Evolutionary conservation across 1,140 invertebrate genomes (phyloP).

Genomic region (Drusus annulatus): DNA sequence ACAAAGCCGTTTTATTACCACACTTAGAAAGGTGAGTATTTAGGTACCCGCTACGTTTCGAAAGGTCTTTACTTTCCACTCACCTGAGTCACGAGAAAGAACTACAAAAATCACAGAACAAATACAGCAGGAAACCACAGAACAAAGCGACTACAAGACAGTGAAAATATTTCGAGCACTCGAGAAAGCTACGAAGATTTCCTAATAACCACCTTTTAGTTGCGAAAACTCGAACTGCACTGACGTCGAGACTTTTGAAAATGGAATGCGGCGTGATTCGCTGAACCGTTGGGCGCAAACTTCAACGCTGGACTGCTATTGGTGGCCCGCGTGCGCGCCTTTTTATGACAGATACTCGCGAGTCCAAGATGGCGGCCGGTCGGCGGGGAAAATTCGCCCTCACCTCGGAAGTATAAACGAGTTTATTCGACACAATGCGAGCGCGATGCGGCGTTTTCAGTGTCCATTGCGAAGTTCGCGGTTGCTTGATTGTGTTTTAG

Average conservation of each 20-base stretch:
- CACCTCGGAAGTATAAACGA: too few relatives aligned
- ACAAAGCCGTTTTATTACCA: too few relatives aligned
- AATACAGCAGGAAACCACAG: neutral
- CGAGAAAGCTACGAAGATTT: constrained; percentile 2
- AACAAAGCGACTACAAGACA: constrained; percentile 3
- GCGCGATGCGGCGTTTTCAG: too few relatives aligned
- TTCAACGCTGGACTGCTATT: constrained; percentile 20
- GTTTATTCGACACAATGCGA: too few relatives aligned
- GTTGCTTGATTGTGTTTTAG: neutral
- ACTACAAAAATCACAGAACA: neutral
- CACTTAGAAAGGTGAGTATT: neutral
- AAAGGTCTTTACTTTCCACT: neutral
- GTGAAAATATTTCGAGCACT: neutral
- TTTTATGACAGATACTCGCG: constrained; percentile 1
- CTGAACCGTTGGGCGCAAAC: neutral
- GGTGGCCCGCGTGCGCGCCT: neutral
- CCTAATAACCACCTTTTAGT: constrained; percentile 2
- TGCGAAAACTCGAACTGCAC: constrained; percentile 14
- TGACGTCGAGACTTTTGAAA: constrained; percentile 16
- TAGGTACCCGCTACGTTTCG: neutral
- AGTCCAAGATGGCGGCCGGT: neutral
- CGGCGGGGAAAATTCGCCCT: neutral
- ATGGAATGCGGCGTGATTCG: neutral
- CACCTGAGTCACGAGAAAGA: neutral
- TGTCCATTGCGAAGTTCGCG: neutral